A percentile compares a stretch with the other conserved stretches of the same genome.
phyloP scores from a whole-genome alignment of 2,113 vertebrate genomes.

The Oxygymnocypris stewartii region DNA sequence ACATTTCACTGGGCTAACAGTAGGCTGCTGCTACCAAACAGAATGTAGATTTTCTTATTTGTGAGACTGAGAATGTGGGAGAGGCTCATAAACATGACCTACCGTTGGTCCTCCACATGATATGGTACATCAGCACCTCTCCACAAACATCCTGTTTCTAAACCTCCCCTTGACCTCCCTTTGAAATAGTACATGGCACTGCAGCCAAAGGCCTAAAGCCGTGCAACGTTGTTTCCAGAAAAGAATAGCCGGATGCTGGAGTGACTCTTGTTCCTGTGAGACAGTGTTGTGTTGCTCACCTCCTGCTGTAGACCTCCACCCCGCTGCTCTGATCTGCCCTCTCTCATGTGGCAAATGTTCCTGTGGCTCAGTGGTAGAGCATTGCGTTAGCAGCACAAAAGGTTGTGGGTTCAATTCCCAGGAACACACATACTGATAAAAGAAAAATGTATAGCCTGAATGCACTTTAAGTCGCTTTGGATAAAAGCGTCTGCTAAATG shows the following conservation, averaged over 20 bases:
- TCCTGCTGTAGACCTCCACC: background rate
- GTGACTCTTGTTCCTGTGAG: constrained; percentile 14
- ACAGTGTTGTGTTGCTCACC: background rate
- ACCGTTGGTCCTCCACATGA: background rate
- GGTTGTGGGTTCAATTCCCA: no score
- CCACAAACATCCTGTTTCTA: background rate
- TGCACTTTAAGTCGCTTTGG: no score
- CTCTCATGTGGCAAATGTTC: background rate
- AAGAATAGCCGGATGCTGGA: constrained; percentile 28
- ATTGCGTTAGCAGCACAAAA: no score
- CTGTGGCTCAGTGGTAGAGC: no score
- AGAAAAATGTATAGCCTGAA: no score
- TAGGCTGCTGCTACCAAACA: background rate
- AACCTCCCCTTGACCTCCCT: background rate
- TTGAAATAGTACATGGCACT: constrained; percentile 23
- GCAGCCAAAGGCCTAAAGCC: constrained; percentile 33
- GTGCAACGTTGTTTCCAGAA: constrained; percentile 46
- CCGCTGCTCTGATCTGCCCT: background rate
- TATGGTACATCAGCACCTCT: constrained; percentile 11
- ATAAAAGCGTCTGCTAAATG: no score
- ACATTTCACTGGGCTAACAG: background rate
- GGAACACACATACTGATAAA: no score
- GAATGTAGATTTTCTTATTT: background rate
- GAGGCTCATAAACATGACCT: background rate
- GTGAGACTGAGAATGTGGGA: background rate